Evolutionary conservation across 2,888 invertebrate genomes (phyloP).

Genomic region (Heliconius aoede): DNA sequence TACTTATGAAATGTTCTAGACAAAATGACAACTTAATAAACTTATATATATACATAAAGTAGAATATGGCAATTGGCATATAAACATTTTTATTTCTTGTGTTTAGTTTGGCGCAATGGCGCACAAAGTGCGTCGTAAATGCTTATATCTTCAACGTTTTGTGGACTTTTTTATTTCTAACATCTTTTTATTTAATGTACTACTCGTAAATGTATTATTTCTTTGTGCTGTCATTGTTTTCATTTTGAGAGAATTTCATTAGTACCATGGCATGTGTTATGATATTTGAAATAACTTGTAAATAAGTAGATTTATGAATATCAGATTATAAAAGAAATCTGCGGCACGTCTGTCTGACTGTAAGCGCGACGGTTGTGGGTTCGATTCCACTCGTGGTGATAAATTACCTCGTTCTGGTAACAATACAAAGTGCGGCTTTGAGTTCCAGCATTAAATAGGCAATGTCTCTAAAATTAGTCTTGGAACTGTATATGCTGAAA

Average conservation of each 20-base stretch:
- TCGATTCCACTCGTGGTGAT: too few relatives aligned
- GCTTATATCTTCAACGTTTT: slow-evolving; percentile 17
- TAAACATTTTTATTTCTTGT: slow-evolving; percentile 23
- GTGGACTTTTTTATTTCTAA: slow-evolving; percentile 12
- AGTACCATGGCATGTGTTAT: neutral
- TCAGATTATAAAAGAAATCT: too few relatives aligned
- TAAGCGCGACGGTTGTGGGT: too few relatives aligned
- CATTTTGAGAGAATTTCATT: neutral
- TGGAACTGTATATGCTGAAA: too few relatives aligned
- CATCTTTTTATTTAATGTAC: slow-evolving; percentile 20
- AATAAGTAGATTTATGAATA: too few relatives aligned
- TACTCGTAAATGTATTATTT: slow-evolving; percentile 19
- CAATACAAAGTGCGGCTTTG: too few relatives aligned
- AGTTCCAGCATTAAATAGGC: too few relatives aligned
- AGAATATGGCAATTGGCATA: neutral
- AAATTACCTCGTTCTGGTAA: too few relatives aligned
- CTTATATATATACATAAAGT: neutral
- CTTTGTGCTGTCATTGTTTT: neutral
- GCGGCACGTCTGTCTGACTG: too few relatives aligned
- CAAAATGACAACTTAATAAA: neutral
- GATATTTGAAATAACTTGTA: neutral
- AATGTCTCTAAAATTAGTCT: too few relatives aligned
- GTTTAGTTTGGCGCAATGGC: slow-evolving; percentile 17
- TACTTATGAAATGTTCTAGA: neutral
- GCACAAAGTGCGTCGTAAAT: slow-evolving; percentile 19